These are phyloP conservation scores for Micropoecilia bifurca DNA, from an alignment of 2,797 vertebrate genomes.

Conservation along the genomic window DNA sequence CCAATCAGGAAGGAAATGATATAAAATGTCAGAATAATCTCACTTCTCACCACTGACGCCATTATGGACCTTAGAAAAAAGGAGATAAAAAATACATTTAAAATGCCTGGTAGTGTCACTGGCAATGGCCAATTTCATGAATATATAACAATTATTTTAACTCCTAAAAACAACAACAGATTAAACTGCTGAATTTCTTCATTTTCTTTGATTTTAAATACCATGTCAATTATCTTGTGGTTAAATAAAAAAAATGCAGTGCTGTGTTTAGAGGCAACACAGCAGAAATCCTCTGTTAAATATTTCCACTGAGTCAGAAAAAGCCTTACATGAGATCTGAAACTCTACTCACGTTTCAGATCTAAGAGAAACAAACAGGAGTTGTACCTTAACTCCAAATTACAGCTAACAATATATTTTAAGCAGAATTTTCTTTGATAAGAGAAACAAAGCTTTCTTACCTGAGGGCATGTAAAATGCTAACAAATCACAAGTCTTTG, in stretches of 20 bases:
- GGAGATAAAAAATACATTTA: not conserved
- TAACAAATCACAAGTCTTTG: not conserved
- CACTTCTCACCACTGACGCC: not conserved
- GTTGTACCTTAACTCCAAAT: not conserved
- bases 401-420: not conserved
- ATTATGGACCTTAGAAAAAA: slow-evolving; percentile 25
- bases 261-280: too few relatives aligned
- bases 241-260: too few relatives aligned
- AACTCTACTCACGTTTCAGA: not conserved
- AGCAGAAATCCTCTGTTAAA: not conserved
- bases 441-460: slow-evolving; percentile 32
- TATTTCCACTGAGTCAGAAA: too few relatives aligned
- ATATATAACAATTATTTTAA: not conserved
- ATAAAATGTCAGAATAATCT: slow-evolving; percentile 73
- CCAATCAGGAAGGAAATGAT: slow-evolving; percentile 80
- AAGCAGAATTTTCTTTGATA: not conserved
- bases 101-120: not conserved
- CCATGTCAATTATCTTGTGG: not conserved
- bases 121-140: not conserved
- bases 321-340: not conserved
- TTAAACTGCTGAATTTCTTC: not conserved
- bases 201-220: not conserved
- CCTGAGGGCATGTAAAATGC: not conserved
- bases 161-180: not conserved
- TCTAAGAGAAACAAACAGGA: rapidly evolving